phyloP scores from a whole-genome alignment of 2,797 vertebrate species.

The Sciurus vulgaris region DNA sequence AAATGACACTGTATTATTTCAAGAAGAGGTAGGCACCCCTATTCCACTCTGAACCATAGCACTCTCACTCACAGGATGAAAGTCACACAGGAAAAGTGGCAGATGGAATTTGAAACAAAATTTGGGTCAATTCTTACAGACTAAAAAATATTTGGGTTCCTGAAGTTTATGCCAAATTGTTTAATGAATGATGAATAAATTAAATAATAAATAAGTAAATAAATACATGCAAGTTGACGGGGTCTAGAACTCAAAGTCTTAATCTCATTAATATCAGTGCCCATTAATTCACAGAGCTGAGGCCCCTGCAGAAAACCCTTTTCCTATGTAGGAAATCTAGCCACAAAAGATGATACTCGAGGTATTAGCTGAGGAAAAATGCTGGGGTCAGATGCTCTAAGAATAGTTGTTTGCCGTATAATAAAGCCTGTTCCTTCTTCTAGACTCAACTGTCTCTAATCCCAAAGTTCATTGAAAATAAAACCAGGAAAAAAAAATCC shows the following conservation, averaged over 20 bases:
- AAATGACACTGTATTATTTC: not conserved
- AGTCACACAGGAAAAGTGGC: not conserved
- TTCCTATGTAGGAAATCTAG: not conserved
- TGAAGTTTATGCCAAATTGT: not conserved
- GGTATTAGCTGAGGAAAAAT: not conserved
- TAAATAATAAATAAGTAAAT: not conserved
- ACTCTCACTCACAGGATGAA: not conserved
- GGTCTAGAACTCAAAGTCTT: not conserved
- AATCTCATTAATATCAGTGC: not conserved
- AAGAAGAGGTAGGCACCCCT: not conserved
- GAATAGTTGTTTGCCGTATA: not conserved
- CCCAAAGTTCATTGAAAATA: not conserved
- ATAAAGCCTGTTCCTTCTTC: not conserved
- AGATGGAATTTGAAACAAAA: not conserved
- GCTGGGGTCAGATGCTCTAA: not conserved
- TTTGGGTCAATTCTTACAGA: not conserved
- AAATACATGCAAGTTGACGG: not conserved
- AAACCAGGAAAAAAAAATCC: not conserved
- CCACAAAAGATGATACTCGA: not conserved
- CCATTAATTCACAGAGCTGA: not conserved
- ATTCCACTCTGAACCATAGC: not conserved
- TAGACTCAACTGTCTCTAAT: not conserved
- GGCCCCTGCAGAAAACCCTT: not conserved
- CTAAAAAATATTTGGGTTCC: not conserved
- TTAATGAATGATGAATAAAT: constrained; percentile 31